Evolutionary conservation across 2,888 invertebrate species (phyloP).

Genomic region (Leistus spinibarbis): DNA sequence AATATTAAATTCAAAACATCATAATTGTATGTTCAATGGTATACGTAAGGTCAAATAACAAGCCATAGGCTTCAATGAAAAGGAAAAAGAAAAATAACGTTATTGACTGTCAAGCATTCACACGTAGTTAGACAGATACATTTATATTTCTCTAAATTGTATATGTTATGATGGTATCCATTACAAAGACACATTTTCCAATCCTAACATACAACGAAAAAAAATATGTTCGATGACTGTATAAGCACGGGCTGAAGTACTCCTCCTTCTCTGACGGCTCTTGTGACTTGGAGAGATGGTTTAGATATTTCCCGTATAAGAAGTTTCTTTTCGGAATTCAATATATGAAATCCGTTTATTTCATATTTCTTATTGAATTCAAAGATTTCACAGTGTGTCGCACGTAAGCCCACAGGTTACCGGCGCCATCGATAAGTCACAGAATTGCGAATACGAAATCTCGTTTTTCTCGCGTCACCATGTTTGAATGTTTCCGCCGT

Average conservation of each 20-base stretch:
- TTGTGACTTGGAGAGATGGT: neutral
- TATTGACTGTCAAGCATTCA: no score
- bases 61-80: no score
- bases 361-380: constrained; percentile 36
- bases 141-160: no score
- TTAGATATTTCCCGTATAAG: neutral
- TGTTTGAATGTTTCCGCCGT: neutral
- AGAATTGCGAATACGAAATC: neutral
- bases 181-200: neutral
- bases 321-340: constrained; percentile 34
- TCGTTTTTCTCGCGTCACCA: neutral
- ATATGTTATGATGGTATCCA: no score
- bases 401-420: neutral
- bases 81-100: no score
- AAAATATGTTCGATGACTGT: neutral
- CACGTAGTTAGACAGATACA: no score
- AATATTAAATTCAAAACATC: no score
- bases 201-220: neutral
- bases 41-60: no score
- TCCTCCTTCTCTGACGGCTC: neutral
- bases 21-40: no score
- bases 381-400: constrained; percentile 21
- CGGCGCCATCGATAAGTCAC: neutral
- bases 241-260: no score
- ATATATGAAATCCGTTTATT: constrained; percentile 35